Evolutionary conservation across 2,113 vertebrate species (phyloP), one percentile per base, ranked within the genome.

Genomic region (Dicrurus megarhynchus): DNA sequence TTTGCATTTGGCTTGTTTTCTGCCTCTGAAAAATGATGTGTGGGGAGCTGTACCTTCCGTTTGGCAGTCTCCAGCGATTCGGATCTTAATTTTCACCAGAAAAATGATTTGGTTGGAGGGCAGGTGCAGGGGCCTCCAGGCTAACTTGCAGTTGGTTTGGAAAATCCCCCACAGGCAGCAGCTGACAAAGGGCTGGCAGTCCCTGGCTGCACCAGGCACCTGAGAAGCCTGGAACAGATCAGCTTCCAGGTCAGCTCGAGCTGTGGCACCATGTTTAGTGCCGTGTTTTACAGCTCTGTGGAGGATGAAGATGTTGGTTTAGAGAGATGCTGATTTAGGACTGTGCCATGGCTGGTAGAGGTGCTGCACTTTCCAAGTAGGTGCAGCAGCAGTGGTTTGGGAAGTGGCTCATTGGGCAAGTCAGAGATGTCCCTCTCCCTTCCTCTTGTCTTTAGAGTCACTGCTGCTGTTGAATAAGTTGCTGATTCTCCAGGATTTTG

Each of bases 1-100:
- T 93, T 97, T 97, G 89, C 53, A 89, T 96, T 97, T 94, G 81
- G 71, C 93, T 96, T 96, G 92, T 93, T 96, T 95, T 95, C 94
- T 87, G 60, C 92, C 55, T 90, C 93, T 89, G 55, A 93, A 94
- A 95, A 92, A 81, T 39, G 41, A 85, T 55, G 37, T 55, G 80
- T 59, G 35, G 65, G 47, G 76, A 92, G 39, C 86, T 39, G 41
- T 53, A 16, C 77, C 85, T 87, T 93, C 69, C 30, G 8, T 74
- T 93, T 79, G 82, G 80, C 67, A 74, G 77, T 78, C 73, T 60
- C 60, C 32, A 79, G 75, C 2, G 17, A 91, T 86, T 44, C 59
- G 73, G 88, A 81, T 92, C 82, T 83, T 89, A n/a, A 95, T 81
- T 93, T 92, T 90, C 95, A 83, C 70, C 82, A 92, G 64, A 35